phyloP scores from a whole-genome alignment of 30 jellyfish, hydroid and myxozoan genomes.

The Pelagia noctiluca region DNA sequence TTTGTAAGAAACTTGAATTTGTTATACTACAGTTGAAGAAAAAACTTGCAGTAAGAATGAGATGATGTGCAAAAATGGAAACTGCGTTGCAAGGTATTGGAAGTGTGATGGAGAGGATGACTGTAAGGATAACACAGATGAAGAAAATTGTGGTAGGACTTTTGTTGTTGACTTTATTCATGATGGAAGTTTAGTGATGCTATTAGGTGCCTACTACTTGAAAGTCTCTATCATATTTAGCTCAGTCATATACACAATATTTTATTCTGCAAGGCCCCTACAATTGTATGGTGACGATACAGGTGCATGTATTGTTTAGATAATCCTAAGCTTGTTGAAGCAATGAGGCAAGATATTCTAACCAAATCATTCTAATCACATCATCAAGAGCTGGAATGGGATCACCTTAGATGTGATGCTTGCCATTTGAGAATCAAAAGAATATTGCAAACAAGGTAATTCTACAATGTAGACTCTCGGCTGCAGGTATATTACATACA shows the following conservation, averaged over 20 bases:
- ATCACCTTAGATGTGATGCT: too few species aligned
- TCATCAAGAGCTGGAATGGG: too few species aligned
- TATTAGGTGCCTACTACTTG: neutral
- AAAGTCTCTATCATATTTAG: neutral
- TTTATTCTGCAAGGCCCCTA: neutral
- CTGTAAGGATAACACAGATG: constrained; percentile 85
- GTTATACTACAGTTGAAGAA: neutral
- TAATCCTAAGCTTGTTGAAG: neutral
- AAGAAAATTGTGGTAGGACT: constrained; percentile 54
- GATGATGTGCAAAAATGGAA: constrained; percentile 57
- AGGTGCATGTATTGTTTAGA: neutral
- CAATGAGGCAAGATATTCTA: too few species aligned
- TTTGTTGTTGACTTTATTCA: neutral
- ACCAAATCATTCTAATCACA: too few species aligned
- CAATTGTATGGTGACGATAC: neutral
- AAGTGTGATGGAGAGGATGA: constrained; percentile 89
- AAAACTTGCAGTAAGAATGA: constrained; percentile 45
- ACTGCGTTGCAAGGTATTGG: constrained; percentile 68
- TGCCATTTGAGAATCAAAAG: too few species aligned
- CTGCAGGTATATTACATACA: too few species aligned
- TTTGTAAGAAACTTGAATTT: neutral
- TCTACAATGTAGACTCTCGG: too few species aligned
- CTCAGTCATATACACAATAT: neutral
- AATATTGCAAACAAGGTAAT: too few species aligned
- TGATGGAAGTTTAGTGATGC: too few species aligned